A percentile compares a stretch with the other conserved stretches of the same genome.
phyloP scores from a whole-genome alignment of 2,888 invertebrate genomes.

The Hirudinaria manillensis region DNA sequence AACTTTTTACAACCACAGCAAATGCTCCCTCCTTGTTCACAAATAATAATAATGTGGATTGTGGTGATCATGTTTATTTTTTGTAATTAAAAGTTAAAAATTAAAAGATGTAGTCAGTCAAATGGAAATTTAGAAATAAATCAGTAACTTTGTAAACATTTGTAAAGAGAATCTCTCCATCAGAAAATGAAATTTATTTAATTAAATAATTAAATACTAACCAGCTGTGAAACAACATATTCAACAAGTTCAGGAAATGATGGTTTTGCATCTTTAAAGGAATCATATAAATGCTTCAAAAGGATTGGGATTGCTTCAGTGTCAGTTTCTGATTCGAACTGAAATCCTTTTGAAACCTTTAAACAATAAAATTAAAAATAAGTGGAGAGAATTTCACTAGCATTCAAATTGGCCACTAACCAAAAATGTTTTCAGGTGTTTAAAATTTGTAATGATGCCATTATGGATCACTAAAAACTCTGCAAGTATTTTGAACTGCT shows the following conservation, averaged over 20 bases:
- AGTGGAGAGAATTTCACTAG: background rate
- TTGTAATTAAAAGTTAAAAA: background rate
- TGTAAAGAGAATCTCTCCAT: background rate
- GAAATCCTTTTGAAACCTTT: slow-evolving; percentile 74
- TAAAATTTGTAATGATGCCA: slow-evolving; percentile 94
- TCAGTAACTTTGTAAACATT: background rate
- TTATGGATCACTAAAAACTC: slow-evolving; percentile 59
- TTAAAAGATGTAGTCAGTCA: too few species aligned
- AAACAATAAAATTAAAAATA: slow-evolving; percentile 14
- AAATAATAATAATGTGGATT: background rate
- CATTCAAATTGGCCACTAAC: slow-evolving; percentile 43
- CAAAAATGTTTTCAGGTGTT: slow-evolving; percentile 88
- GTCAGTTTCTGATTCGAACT: slow-evolving; percentile 96
- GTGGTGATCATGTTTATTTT: background rate
- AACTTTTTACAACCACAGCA: slow-evolving; percentile 93
- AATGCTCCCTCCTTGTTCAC: slow-evolving; percentile 86
- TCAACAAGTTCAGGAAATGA: slow-evolving; percentile 93
- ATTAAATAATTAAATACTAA: slow-evolving; percentile 54
- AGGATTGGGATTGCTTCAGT: slow-evolving; percentile 97
- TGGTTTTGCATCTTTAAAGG: slow-evolving; percentile 64
- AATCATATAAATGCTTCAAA: slow-evolving; percentile 81
- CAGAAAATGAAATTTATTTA: slow-evolving; percentile 39
- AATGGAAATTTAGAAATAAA: too few species aligned
- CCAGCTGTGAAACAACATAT: slow-evolving; percentile 89
- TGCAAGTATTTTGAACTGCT: slow-evolving; percentile 41